These are phyloP conservation scores for Alectoris magna DNA, from an alignment of 2,797 vertebrate genomes.

Conservation along the genomic window DNA sequence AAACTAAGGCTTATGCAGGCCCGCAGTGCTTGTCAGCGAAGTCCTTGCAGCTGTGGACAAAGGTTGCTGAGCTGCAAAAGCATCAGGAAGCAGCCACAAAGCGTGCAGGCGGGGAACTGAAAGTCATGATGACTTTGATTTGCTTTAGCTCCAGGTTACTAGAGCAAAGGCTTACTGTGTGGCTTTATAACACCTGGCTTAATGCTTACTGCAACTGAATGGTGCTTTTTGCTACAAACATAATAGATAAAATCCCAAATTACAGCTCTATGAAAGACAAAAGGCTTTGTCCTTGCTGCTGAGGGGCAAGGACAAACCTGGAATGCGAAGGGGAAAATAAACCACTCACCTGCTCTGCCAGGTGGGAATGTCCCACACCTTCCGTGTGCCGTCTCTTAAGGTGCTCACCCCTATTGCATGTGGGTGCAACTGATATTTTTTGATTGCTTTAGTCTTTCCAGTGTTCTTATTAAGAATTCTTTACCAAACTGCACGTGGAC, in stretches of 20 bases:
- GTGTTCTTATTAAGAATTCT: background rate
- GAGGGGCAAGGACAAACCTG: background rate
- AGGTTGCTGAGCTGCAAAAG: background rate
- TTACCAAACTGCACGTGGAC: background rate
- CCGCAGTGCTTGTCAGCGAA: background rate
- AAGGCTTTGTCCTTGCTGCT: background rate
- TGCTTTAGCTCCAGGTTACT: background rate
- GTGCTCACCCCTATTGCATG: background rate
- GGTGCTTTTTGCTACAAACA: background rate
- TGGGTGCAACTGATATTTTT: background rate
- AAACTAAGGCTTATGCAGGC: rapidly evolving
- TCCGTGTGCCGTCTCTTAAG: background rate
- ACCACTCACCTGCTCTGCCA: background rate
- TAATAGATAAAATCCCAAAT: background rate
- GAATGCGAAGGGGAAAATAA: background rate
- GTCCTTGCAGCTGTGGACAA: background rate
- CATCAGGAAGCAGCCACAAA: background rate
- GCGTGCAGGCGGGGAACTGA: rapidly evolving
- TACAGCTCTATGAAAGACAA: background rate
- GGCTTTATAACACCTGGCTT: background rate
- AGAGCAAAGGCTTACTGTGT: background rate
- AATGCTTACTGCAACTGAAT: background rate
- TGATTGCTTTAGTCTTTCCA: background rate
- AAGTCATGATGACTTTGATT: background rate
- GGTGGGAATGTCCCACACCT: background rate